Base-by-base conservation (phyloP, 1,140 invertebrate genomes). In the Caerostris darwini region DNA sequence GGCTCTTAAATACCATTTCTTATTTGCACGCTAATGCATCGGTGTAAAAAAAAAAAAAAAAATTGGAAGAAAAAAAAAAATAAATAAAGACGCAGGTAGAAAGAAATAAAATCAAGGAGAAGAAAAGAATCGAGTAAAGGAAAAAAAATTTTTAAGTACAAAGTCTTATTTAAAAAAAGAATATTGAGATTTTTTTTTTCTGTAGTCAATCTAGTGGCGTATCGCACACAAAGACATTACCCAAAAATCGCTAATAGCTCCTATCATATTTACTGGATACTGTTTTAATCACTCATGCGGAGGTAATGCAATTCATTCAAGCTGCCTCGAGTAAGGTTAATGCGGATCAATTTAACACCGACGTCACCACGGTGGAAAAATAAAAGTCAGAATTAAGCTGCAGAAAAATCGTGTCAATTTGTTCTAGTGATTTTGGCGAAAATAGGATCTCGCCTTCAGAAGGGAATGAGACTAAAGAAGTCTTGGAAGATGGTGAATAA, bases 381-480 rank as follows among this genome's bases (percentile, higher is more conserved):
- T 94, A 89, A 94, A 89, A 94, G 85, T 89, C 71, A 59, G 64
- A 94, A 94, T 94, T 94, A 94, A 94, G 92, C 92, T 94, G 92
- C 71, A 94, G 93, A 94, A 94, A 94, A 94, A 94, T 94, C 93
- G 93, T 90, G 93, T 94, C 93, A 94, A 94, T 94, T 94, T 94
- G 93, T 94, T 94, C 93, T 90, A 94, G 88, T 90, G 93, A 94
- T 94, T 94, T 94, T 64, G 81, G 93, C 81, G 93, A 90, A 94
- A 94, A 94, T 94, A 89, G 86, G 92, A 94, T 94, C 92, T 86
- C 50, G 59, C 50, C 58, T 10, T 14, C 34, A 92, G 71, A 64
- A 82, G 56, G 54, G 17, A 58, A 58, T 59, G 57, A 86, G 61
- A 69, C 50, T 81, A 54, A 69, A 34, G 71, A 77, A 77, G 71